Base-by-base conservation (phyloP, 1,140 invertebrate species). In the Drosophila cardini region DNA sequence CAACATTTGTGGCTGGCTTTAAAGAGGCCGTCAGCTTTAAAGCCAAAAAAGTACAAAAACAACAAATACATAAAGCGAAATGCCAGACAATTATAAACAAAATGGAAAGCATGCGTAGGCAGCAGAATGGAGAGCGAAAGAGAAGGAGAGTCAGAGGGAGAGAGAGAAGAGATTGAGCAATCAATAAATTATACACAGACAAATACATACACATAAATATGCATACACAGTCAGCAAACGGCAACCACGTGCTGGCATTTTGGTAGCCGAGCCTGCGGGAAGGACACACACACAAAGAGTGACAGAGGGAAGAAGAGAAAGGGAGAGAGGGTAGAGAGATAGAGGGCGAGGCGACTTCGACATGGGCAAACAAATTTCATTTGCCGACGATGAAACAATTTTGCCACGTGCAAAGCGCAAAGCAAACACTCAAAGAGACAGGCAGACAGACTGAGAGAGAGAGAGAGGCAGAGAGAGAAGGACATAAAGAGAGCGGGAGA, bases 381-480 rank as follows among this genome's bases (percentile, higher is more conserved):
- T 87, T 89, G 77, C 84, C 77, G 72, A 71, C 85, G 63, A 76
- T 77, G 83, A 90, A 89, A 87, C 73, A 87, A 84, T 87, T 89
- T 80, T 72, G 84, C 80, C 84, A 87, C 84, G 84, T 87, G 84
- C 76, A 87, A 86, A 56, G 63, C 53, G 32, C 43, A 26, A 8
- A 10, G n/a, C 55, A 68, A 61, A 53, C 46, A 57, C 16, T 48
- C 13, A 55, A 13, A 36, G 8, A 40, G 15, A n/a, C 43, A 30
- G 8, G 52, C 9, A 61, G 4, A 16, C 15, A 32, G 13, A 16
- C 13, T 43, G 43, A 58, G n/a, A 42, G 46, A n/a, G 15, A 62
- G 15, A 21, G 7, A 30, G 15, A 40, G 16, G n/a, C n/a, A 26
- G n/a, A 18, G 18, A 46, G n/a, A 38, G 13, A 55, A 16, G 16